These are phyloP conservation scores for Artibeus lituratus DNA, from an alignment of 2,797 vertebrate species.

Conservation along the genomic window DNA sequence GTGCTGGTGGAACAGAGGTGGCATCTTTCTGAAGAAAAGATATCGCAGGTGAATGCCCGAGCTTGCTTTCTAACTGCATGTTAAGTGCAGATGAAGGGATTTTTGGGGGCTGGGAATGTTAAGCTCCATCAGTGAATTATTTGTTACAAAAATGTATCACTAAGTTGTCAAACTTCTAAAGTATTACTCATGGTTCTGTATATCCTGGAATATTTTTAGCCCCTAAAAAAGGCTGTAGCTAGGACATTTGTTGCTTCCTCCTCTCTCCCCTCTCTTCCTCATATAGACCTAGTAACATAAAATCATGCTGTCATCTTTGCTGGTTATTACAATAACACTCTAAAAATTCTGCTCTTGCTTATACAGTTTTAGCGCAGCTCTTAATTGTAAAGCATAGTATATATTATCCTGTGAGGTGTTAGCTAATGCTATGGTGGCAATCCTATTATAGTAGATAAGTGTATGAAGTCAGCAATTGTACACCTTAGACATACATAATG, in stretches of 20 bases:
- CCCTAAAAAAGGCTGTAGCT: slow-evolving; percentile 44
- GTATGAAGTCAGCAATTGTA: not conserved
- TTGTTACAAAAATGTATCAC: slow-evolving; percentile 49
- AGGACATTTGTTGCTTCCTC: slow-evolving; percentile 71
- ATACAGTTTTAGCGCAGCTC: slow-evolving; percentile 17
- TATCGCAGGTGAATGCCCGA: slow-evolving; percentile 17
- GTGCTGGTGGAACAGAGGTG: not conserved
- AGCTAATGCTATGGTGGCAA: not conserved
- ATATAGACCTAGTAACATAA: slow-evolving; percentile 60
- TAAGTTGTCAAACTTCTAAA: slow-evolving; percentile 44
- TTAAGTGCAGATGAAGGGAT: not conserved
- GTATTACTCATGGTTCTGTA: slow-evolving; percentile 47
- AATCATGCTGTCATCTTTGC: slow-evolving; percentile 46
- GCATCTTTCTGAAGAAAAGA: not conserved
- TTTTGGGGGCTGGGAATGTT: not conserved
- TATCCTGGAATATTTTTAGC: slow-evolving; percentile 73
- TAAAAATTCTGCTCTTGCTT: slow-evolving; percentile 34
- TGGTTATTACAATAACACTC: slow-evolving; percentile 53
- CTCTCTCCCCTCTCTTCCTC: not conserved
- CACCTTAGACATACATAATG: not conserved
- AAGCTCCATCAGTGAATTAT: not conserved
- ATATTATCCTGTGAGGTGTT: not conserved
- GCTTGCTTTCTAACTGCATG: slow-evolving; percentile 10
- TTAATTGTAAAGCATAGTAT: slow-evolving; percentile 1
- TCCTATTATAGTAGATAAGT: not conserved